Evolutionary conservation across 2,888 invertebrate genomes (phyloP).

Genomic region (Pantelozetes paolii): DNA sequence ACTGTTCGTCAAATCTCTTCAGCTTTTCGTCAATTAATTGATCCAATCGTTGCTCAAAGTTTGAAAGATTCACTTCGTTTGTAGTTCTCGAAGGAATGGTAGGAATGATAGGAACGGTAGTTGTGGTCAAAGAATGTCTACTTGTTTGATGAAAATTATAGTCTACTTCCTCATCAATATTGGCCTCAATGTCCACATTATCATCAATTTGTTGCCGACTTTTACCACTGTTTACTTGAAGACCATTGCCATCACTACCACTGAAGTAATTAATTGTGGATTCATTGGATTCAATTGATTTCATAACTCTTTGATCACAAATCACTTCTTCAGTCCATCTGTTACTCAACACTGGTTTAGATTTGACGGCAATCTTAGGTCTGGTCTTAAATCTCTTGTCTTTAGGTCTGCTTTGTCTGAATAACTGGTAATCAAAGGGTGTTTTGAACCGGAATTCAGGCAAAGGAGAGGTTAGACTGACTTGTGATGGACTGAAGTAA

Average conservation of each 20-base stretch:
- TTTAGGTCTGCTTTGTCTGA: background rate
- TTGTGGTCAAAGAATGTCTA: background rate
- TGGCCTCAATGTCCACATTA: background rate
- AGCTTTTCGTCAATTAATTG: constrained; percentile 5
- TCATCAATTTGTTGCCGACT: background rate
- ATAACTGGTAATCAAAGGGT: background rate
- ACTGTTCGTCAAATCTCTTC: background rate
- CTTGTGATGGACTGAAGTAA: constrained; percentile 35
- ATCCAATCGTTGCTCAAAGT: background rate
- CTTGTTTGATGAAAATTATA: background rate
- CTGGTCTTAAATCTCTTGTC: background rate
- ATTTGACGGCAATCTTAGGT: background rate
- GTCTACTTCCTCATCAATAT: background rate
- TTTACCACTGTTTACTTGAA: background rate
- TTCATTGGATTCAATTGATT: background rate
- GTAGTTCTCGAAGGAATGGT: too few relatives aligned
- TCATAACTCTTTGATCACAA: too few relatives aligned
- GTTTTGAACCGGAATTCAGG: constrained; percentile 31
- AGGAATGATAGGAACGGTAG: too few relatives aligned
- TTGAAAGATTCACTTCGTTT: background rate
- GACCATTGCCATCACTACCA: background rate
- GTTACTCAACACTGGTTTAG: background rate
- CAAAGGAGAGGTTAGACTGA: constrained; percentile 22
- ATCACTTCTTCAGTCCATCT: background rate
- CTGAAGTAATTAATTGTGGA: background rate